Evolutionary conservation across 2,113 vertebrate species (phyloP).

Genomic region (Melanocharis versteri): DNA sequence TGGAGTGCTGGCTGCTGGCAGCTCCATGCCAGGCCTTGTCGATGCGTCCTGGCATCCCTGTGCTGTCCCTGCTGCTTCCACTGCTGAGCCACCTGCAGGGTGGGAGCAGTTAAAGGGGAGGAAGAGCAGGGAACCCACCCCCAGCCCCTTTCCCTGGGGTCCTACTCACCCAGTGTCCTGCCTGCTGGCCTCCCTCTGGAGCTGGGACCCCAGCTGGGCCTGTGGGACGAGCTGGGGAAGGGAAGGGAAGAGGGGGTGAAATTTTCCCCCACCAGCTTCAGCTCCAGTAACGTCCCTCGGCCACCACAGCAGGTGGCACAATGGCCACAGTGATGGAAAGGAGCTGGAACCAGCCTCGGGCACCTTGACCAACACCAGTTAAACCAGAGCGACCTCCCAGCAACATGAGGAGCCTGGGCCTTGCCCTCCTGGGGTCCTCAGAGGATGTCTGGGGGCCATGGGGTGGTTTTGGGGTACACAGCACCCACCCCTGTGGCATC

Average conservation of each 20-base stretch:
- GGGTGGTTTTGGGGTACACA: not conserved
- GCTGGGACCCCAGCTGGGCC: slow-evolving; percentile 49
- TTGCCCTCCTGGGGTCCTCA: too few relatives aligned
- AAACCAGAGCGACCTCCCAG: not conserved
- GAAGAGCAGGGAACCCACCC: not conserved
- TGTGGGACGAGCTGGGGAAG: slow-evolving; percentile 58
- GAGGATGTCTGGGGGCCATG: too few relatives aligned
- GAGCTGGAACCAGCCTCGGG: accelerated
- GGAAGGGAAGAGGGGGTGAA: not conserved
- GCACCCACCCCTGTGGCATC: not conserved
- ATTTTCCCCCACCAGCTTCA: not conserved
- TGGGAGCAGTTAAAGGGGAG: not conserved
- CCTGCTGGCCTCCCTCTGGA: accelerated
- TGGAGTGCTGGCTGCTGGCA: not conserved
- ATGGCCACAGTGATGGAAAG: accelerated
- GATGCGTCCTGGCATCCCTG: accelerated
- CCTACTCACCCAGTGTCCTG: not conserved
- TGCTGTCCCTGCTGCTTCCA: not conserved
- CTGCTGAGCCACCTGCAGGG: not conserved
- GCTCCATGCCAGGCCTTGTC: not conserved
- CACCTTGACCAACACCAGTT: not conserved
- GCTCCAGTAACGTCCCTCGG: accelerated
- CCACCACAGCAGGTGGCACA: not conserved
- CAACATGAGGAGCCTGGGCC: not conserved
- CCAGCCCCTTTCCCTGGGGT: not conserved